phyloP scores from a whole-genome alignment of 2,888 invertebrate species.

The Mythimna pallens region DNA sequence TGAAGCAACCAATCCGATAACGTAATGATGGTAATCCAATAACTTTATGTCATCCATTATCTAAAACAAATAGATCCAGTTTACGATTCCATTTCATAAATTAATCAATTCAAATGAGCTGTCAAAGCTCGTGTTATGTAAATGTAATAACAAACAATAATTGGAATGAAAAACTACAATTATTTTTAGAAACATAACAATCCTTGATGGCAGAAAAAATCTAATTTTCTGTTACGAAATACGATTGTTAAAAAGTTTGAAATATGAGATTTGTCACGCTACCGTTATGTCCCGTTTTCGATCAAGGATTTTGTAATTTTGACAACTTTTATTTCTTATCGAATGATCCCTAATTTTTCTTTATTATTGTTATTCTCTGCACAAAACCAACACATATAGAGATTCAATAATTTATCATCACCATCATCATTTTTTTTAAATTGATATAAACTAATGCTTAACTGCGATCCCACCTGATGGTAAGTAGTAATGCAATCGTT shows the following conservation, averaged over 20 bases:
- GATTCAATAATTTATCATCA: too few species aligned
- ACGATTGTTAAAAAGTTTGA: neutral
- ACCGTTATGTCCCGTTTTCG: neutral
- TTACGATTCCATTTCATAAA: neutral
- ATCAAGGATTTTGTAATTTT: neutral
- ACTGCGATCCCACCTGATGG: too few species aligned
- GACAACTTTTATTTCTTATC: too few species aligned
- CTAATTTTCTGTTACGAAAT: neutral
- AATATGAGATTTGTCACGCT: neutral
- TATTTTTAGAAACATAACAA: neutral
- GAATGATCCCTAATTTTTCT: too few species aligned
- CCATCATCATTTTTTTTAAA: too few species aligned
- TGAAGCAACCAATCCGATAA: neutral
- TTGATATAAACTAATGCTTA: too few species aligned
- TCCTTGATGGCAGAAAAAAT: neutral
- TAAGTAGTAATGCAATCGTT: too few species aligned
- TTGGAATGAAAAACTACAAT: neutral
- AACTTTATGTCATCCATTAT: neutral
- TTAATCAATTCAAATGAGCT: neutral
- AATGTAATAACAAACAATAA: neutral
- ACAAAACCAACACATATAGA: too few species aligned
- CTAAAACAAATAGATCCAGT: slow-evolving; percentile 3
- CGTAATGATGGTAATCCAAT: neutral
- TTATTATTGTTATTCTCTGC: too few species aligned
- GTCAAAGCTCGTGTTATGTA: neutral